These are phyloP conservation scores for Tamandua tetradactyla DNA, from an alignment of 2,797 vertebrate genomes.

Conservation along the genomic window DNA sequence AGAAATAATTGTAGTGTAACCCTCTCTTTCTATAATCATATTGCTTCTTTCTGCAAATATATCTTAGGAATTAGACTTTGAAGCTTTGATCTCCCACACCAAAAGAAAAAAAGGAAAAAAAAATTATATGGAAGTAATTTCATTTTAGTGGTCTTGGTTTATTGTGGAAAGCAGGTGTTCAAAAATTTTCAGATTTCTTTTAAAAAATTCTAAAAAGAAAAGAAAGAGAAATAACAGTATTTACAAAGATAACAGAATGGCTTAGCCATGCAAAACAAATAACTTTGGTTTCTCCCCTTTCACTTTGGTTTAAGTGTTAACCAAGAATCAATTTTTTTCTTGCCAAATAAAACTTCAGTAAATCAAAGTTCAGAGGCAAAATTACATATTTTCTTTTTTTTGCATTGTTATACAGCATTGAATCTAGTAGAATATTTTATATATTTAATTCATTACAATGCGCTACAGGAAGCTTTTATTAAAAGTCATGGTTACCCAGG, in stretches of 20 bases:
- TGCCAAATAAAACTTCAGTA: constrained; percentile 87
- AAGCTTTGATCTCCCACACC: constrained; percentile 76
- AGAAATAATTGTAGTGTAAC: constrained; percentile 48
- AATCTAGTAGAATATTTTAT: constrained; percentile 86
- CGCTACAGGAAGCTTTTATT: constrained; percentile 88
- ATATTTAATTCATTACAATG: constrained; percentile 86
- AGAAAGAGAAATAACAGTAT: constrained; percentile 86
- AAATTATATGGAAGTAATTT: constrained; percentile 83
- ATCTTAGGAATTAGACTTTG: constrained; percentile 82
- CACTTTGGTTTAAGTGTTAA: constrained; percentile 89
- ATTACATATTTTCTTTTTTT: constrained; percentile 80
- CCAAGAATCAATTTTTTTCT: constrained; percentile 80
- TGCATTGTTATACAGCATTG: constrained; percentile 85
- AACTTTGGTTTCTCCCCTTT: constrained; percentile 88
- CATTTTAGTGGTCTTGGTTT: constrained; percentile 85
- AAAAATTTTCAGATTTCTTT: constrained; percentile 87
- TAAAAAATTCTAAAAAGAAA: constrained; percentile 85
- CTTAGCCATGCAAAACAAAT: constrained; percentile 88
- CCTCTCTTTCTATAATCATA: constrained; percentile 14
- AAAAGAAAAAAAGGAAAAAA: constrained; percentile 77
- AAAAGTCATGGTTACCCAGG: constrained; percentile 87
- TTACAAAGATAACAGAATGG: constrained; percentile 89
- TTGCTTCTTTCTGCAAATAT: constrained; percentile 59
- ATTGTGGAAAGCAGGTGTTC: constrained; percentile 86
- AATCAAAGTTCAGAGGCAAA: constrained; percentile 85